Percentiles rank a stretch among this genome's conserved stretches.
Conservation (phyloP, 2,113 vertebrate genomes). For the Pomatorhinus ruficollis region DNA sequence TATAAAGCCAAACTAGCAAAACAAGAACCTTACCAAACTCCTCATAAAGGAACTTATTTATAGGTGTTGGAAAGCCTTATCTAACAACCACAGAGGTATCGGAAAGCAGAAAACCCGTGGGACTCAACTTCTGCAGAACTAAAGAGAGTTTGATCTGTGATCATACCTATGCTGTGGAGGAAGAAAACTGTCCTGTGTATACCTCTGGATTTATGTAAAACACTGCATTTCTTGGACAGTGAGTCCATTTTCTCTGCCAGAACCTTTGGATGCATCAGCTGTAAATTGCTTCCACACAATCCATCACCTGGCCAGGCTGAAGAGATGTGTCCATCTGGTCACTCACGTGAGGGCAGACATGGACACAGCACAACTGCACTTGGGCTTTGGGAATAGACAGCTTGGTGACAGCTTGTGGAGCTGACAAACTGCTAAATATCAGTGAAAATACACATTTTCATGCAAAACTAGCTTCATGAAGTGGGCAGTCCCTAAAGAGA, state of each 20-base stretch:
- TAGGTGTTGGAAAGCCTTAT: background rate
- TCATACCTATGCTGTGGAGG: background rate
- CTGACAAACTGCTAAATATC: background rate
- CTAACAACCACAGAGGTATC: background rate
- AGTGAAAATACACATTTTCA: background rate
- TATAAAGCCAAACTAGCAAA: background rate
- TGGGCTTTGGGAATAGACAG: background rate
- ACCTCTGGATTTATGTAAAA: background rate
- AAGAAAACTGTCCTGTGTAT: background rate
- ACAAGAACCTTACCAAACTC: background rate
- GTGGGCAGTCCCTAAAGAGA: slow-evolving; percentile 18
- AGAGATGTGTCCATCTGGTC: background rate
- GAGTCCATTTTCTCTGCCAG: background rate
- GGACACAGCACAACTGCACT: rapidly evolving
- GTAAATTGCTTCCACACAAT: background rate
- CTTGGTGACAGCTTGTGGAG: background rate
- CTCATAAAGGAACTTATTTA: background rate
- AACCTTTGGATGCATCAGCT: background rate
- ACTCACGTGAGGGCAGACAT: background rate
- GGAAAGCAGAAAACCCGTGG: background rate
- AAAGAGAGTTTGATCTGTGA: background rate
- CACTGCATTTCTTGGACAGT: background rate
- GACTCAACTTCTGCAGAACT: background rate
- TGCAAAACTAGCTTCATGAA: background rate
- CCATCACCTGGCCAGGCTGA: background rate